Base-by-base conservation (phyloP, 2,888 invertebrate genomes). In the Synergus itoensis region DNA sequence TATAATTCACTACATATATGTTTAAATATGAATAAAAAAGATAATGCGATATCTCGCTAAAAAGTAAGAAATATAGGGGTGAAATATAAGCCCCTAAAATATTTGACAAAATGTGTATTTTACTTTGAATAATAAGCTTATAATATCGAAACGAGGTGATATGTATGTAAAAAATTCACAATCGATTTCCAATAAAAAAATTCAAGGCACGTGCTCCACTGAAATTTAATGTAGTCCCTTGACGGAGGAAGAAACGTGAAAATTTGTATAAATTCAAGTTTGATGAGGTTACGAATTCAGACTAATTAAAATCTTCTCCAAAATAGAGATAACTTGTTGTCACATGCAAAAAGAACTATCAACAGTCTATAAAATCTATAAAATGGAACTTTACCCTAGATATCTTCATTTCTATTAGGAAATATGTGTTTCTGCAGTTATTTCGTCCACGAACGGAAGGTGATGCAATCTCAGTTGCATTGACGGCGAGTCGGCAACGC, bases 401-500 rank as follows among this genome's bases (percentile, higher is more conserved):
- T 73, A 73, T 73, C n/a, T 73, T 73, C 73, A 73, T 73, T 73
- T 73, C 36, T 73, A 36, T 9, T 53, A 28, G 53, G 36, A 73
- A 28, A 28, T 28, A 28, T 73, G 48, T 28, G 53, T 36, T 53
- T 53, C 45, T 48, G 73, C 73, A 73, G 53, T 73, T 73, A 53
- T 73, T 36, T 53, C 48, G 8, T 73, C 36, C 36, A 36, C 48
- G 3, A 28, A 28, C 0, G 5, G 53, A 28, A 48, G 43, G 16
- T 53, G 53, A 48, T 53, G 53, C 73, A 73, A 73, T 53, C n/a
- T 21, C 18, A 45, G 18, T 43, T 21, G 7, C 67, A 43, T 67
- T 67, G 43, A 43, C 73, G 36, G 36, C 36, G 36, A n/a, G n/a
- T 12, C 53, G 36, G 36, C 36, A 36, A n/a, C n/a, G 14, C 53